Evolutionary conservation across 2,797 vertebrate genomes (phyloP).

Genomic region (Lepilemur ruficaudatus): DNA sequence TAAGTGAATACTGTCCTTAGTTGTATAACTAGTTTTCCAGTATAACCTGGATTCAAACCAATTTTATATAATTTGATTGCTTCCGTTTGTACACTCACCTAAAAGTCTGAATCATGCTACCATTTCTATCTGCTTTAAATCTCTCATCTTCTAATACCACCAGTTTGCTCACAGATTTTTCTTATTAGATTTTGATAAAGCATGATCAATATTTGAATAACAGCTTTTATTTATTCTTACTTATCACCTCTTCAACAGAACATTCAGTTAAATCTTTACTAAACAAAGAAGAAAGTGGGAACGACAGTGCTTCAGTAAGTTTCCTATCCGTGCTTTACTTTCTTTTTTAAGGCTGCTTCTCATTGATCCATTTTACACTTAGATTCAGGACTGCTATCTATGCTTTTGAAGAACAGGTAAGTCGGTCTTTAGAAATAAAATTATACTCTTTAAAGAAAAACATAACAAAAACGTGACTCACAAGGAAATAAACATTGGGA

Average conservation of each 20-base stretch:
- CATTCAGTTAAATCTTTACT: background rate
- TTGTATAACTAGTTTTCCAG: background rate
- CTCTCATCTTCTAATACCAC: background rate
- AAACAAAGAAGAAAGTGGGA: background rate
- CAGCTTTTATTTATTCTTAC: background rate
- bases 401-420: conserved; percentile 37
- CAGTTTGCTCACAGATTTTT: background rate
- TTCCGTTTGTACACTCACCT: background rate
- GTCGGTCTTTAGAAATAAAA: conserved; percentile 14
- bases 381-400: background rate
- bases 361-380: background rate
- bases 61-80: background rate
- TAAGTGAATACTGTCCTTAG: background rate
- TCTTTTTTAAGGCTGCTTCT: background rate
- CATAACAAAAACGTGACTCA: background rate
- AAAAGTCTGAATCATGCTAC: background rate
- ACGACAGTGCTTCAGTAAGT: background rate
- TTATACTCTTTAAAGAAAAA: conserved; percentile 27
- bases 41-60: background rate
- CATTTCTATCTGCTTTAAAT: background rate
- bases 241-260: background rate
- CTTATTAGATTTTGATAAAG: background rate
- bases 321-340: background rate
- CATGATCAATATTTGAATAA: background rate
- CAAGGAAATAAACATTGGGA: background rate